Evolutionary conservation across 1,140 invertebrate species (phyloP), one percentile per base, ranked within the genome.

Genomic region (Anthonomus grandis): DNA sequence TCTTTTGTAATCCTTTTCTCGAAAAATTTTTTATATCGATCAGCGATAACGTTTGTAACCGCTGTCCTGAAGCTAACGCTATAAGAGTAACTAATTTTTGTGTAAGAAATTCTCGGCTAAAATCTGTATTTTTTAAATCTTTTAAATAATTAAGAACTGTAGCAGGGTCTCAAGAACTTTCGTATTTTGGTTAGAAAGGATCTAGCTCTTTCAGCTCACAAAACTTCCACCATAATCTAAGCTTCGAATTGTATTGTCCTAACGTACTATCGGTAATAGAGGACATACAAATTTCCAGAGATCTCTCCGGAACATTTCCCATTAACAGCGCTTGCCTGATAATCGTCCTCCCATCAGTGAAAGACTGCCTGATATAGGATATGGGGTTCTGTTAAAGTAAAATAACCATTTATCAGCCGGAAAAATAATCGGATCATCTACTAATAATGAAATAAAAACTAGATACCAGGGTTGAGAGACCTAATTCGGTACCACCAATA

Each of bases 401-500:
- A 57, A 24, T 42, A 57, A 27, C n/a, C 10, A 13, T 54, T 42
- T 57, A 18, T 21, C 25, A 42, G 39, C 49, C 12, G 12, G 5
- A 3, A 39, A 54, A 41, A 13, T 27, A 0, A 53, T 18, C 17
- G 31, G 31, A 10, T 4, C 12, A 27, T 12, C 12, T 6, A 6
- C 8, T 4, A 48, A 17, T 22, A 48, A 17, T 15, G 34, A 38
- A 12, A 9, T 51, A 38, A 48, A 50, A 15, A 56, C 4, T 4
- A 69, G 64, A 39, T 59, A 72, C 69, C 69, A 73, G 1, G 49
- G 58, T 38, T 70, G 61, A 13, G 59, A 1, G 15, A 49, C 27
- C 57, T 61, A 67, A 22, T 44, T 13, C 67, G 68, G 72, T 50
- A 71, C 62, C 15, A 70, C 37, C 3, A 70, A n/a, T n/a, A 71